phyloP scores from a whole-genome alignment of 2,888 invertebrate species.

The Cantharis lateralis region DNA sequence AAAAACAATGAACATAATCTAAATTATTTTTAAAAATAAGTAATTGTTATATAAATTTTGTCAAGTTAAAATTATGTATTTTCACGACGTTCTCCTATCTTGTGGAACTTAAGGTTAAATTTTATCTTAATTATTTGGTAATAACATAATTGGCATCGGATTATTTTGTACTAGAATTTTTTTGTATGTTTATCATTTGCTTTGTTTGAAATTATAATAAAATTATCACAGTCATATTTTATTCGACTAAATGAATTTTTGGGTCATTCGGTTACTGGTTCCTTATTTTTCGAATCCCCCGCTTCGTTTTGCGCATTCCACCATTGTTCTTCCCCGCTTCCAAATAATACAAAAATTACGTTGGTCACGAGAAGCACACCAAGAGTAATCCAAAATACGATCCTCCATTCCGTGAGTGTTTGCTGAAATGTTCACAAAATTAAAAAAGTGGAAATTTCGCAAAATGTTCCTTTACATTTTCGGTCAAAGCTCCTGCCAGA shows the following conservation, averaged over 20 bases:
- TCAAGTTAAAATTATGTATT: no score
- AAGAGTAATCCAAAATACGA: constrained; percentile 81
- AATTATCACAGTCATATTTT: neutral
- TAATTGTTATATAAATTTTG: neutral
- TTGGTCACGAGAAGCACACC: constrained; percentile 70
- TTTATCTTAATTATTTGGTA: neutral
- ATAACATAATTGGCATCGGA: neutral
- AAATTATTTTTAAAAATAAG: neutral
- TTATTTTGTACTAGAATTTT: neutral
- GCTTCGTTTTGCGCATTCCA: constrained; percentile 69
- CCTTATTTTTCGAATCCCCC: constrained; percentile 9
- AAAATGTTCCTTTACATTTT: constrained; percentile 57
- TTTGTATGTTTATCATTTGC: neutral
- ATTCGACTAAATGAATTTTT: neutral
- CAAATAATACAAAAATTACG: constrained; percentile 69
- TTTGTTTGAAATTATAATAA: neutral
- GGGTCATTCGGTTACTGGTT: neutral
- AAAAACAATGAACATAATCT: neutral
- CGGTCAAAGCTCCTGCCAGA: constrained; percentile 63
- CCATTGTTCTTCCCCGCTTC: constrained; percentile 74
- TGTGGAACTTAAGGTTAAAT: neutral
- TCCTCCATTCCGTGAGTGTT: constrained; percentile 70
- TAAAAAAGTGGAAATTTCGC: neutral
- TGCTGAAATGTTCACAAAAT: constrained; percentile 56
- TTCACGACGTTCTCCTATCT: neutral